A percentile compares a stretch with the other conserved stretches of the same genome.
These are phyloP conservation scores for Xiphophorus maculatus DNA, from an alignment of 2,113 vertebrate genomes.

Conservation along the genomic window DNA sequence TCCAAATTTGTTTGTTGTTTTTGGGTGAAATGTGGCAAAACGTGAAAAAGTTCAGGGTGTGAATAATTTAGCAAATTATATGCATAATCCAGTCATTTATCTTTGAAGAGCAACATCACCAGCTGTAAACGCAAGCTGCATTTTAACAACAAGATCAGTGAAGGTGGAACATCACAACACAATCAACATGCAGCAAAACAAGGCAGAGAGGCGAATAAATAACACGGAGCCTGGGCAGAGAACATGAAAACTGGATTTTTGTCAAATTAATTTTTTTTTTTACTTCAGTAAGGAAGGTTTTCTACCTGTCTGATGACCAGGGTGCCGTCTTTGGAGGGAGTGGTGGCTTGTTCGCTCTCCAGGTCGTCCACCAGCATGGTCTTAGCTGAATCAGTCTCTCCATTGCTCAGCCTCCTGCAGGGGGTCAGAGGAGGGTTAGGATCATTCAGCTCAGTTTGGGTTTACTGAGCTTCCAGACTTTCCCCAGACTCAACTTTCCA, in stretches of 20 bases:
- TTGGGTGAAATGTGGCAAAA: background rate
- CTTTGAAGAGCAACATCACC: background rate
- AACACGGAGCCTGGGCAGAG: background rate
- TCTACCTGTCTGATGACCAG: slow-evolving; percentile 96
- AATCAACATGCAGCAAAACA: background rate
- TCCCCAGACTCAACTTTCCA: background rate
- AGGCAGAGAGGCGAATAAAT: slow-evolving; percentile 13
- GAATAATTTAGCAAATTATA: background rate
- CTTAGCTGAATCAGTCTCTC: slow-evolving; percentile 94
- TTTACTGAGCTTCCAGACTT: background rate
- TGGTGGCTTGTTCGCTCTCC: slow-evolving; percentile 89
- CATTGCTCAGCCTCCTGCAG: slow-evolving; percentile 92
- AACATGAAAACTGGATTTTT: background rate
- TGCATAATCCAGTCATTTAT: background rate
- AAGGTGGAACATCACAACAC: slow-evolving; percentile 9
- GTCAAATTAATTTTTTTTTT: too few species aligned
- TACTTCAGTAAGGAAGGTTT: background rate
- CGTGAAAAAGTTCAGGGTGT: background rate
- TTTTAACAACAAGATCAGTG: background rate
- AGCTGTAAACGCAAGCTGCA: background rate
- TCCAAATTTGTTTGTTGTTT: background rate
- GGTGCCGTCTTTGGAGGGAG: slow-evolving; percentile 95
- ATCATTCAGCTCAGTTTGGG: slow-evolving; percentile 5
- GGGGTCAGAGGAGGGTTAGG: slow-evolving; percentile 58
- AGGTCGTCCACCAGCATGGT: slow-evolving; percentile 94